Evolutionary conservation across 2,797 vertebrate genomes (phyloP).

Genomic region (Pseudotriccus pelzelni): DNA sequence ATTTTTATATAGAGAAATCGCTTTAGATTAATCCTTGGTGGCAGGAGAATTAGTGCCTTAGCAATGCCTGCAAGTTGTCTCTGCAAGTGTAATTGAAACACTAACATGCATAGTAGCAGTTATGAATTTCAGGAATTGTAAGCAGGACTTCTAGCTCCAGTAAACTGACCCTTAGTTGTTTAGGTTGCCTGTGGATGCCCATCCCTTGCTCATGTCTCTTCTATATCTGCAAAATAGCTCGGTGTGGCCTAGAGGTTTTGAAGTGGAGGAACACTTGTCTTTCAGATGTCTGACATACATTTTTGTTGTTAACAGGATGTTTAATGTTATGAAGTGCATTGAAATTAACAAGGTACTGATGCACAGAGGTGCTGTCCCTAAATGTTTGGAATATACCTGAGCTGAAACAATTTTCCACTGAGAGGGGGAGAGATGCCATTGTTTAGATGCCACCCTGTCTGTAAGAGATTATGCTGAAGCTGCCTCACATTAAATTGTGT

Average conservation of each 20-base stretch:
- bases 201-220: not conserved
- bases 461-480: not conserved
- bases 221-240: not conserved
- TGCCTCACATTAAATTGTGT: not conserved
- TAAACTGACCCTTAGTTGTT: accelerated
- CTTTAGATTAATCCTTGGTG: not conserved
- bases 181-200: accelerated
- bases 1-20: not conserved
- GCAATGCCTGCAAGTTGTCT: not conserved
- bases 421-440: not conserved
- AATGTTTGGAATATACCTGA: not conserved
- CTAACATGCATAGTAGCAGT: accelerated
- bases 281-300: not conserved
- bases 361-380: not conserved
- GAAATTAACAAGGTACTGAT: not conserved
- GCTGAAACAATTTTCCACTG: not conserved
- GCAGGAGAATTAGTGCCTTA: not conserved
- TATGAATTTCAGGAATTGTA: not conserved
- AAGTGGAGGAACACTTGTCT: not conserved
- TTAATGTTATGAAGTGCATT: not conserved
- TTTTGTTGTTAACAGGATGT: not conserved
- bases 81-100: accelerated
- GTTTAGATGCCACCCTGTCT: not conserved
- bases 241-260: not conserved
- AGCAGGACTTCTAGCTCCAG: not conserved